Evolutionary conservation across 2,113 vertebrate species (phyloP).

Genomic region (cattle (Bos taurus)): ARS-UCD2.0 NC_037344.1:52146501-52147000

Average conservation of each 20-base stretch:
- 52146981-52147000: not conserved
- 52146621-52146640: not conserved
- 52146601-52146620: not conserved
- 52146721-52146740: not conserved
- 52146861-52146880: not conserved
- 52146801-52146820: not conserved
- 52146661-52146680: not conserved
- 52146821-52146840: not conserved
- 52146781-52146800: not conserved
- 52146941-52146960: not conserved
- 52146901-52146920: not conserved
- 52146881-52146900: not conserved
- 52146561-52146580: rapidly evolving
- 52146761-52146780: not conserved
- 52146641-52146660: not conserved
- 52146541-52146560: not conserved
- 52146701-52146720: not conserved
- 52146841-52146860: not conserved
- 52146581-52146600: not conserved
- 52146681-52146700: not conserved
- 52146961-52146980: rapidly evolving
- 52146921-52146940: not conserved
- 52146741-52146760: not conserved
- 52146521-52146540: not conserved
- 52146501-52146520: not conserved